Evolutionary conservation across 2,797 vertebrate genomes (phyloP), one percentile per base, ranked within the genome.

Genomic region (Amazona finschi): DNA sequence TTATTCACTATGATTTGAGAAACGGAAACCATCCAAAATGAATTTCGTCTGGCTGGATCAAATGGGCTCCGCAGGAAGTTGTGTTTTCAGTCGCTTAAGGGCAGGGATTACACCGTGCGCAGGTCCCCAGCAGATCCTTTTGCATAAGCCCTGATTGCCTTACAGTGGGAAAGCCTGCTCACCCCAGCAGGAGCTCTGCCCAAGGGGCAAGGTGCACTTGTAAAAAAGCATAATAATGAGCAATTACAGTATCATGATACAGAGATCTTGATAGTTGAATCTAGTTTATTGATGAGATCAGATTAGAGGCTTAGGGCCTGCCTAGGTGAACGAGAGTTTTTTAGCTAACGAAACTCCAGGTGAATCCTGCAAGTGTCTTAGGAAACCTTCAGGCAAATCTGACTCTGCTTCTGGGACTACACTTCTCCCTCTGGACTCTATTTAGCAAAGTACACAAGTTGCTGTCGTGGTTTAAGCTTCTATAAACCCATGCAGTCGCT

Each of bases 21-120:
- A 91, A 80, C 3, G 15, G 75, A 90, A 95, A 87, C 49, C 30
- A 58, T 69, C 39, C 30, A 8, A 90, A 87, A 71, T 82, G 1
- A 76, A 73, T 93, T 91, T 87, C 74, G 75, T 87, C 80, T 82
- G 31, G 17, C 44, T 76, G 75, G 94, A 93, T 93, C 76, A 94
- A 89, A 75, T 16, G 31, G 52, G 49, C 71, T 79, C 46, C 0
- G 0, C 25, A 74, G 89, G 85, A 95, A 94, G 52, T 67, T 91
- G 87, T 94, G 85, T 58, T 94, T 95, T 92, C 85, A 71, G 80
- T 93, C 2, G 0, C 46, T 66, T 67, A 85, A 79, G 0, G 0
- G 58, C 57, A 79, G 67, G 76, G 71, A 77, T 94, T 91, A 64
- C 77, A 57, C 41, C 41, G 39, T 0, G 0, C 28, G 39, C 9